Base-by-base conservation (phyloP, 1,140 invertebrate genomes). In the Ptiloglossa arizonensis region DNA sequence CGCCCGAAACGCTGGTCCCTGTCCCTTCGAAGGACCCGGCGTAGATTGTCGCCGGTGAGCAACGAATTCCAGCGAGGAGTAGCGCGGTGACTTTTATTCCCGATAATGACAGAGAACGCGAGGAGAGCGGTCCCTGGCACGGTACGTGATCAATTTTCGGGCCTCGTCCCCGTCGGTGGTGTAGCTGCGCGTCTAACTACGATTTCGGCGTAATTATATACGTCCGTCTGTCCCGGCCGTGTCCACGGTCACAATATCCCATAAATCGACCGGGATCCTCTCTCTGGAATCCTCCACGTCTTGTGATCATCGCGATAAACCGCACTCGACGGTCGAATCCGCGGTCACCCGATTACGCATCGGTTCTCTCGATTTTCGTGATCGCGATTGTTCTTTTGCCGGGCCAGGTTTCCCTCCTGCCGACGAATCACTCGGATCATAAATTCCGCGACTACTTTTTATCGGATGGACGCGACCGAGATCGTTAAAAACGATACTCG, bases 1-100 rank as follows among this genome's bases (percentile, higher is more conserved):
- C 17, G 24, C 27, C 32, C 0, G 17, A 32, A 22, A 29, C n/a
- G 11, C 19, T 1, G 5, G 5, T 19, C n/a, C 22, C 41, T 67
- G 41, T 29, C 15, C 9, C 19, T 24, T 24, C 13, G 15, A 48
- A 17, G 50, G 48, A 64, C 22, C 22, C 13, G 48, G 29, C 24
- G 48, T 38, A 48, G 90, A 91, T 91, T 92, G 91, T 92, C 90
- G 90, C 87, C 88, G 87, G 87, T 59, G 35, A 38, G 41, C 54
- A 72, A 87, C 81, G 87, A 91, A 90, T 90, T 90, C 87, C 87
- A 73, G 71, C 82, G 57, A 57, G 52, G 77, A 88, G 90, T 91
- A 92, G 91, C 91, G 91, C 91, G 90, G 91, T 93, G 92, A 93
- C 91, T 93, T 92, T 93, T 93, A 92, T 93, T 92, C 90, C 87